These are phyloP conservation scores for Agrotis ipsilon DNA, from an alignment of 2,888 invertebrate species.

Conservation along the genomic window DNA sequence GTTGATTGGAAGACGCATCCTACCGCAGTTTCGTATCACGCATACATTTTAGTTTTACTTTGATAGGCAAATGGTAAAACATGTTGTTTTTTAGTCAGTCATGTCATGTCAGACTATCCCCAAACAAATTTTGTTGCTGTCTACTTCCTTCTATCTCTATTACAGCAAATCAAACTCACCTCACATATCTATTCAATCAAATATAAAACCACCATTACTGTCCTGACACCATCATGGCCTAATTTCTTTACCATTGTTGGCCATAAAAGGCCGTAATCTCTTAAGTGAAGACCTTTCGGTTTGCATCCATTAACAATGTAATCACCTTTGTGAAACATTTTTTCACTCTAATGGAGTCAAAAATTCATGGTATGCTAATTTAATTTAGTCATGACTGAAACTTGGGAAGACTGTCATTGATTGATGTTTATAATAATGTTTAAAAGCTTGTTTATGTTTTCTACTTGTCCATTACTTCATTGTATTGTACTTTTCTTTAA, in stretches of 20 bases:
- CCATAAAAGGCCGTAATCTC: conserved; percentile 55
- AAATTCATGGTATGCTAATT: conserved; percentile 64
- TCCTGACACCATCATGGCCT: conserved; percentile 15
- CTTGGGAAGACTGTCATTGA: background rate
- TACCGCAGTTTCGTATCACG: too few species aligned
- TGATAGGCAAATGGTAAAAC: too few species aligned
- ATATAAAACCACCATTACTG: conserved; percentile 16
- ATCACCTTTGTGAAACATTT: conserved; percentile 48
- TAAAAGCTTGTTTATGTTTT: background rate
- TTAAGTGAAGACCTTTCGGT: conserved; percentile 50
- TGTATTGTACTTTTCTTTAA: too few species aligned
- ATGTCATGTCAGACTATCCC: too few species aligned
- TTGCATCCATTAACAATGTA: conserved; percentile 56
- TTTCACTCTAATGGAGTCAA: conserved; percentile 58
- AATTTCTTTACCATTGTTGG: conserved; percentile 47
- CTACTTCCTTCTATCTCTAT: background rate
- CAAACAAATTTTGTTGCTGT: too few species aligned
- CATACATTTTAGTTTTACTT: too few species aligned
- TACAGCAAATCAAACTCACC: background rate
- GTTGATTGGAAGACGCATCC: too few species aligned
- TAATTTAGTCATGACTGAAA: conserved; percentile 39
- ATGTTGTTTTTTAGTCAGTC: too few species aligned
- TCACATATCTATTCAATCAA: conserved; percentile 1
- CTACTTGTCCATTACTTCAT: background rate
- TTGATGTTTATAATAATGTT: background rate